A percentile compares a stretch with the other conserved stretches of the same genome.
These are phyloP conservation scores for Rostratula benghalensis DNA, from an alignment of 2,113 vertebrate species.

Conservation along the genomic window DNA sequence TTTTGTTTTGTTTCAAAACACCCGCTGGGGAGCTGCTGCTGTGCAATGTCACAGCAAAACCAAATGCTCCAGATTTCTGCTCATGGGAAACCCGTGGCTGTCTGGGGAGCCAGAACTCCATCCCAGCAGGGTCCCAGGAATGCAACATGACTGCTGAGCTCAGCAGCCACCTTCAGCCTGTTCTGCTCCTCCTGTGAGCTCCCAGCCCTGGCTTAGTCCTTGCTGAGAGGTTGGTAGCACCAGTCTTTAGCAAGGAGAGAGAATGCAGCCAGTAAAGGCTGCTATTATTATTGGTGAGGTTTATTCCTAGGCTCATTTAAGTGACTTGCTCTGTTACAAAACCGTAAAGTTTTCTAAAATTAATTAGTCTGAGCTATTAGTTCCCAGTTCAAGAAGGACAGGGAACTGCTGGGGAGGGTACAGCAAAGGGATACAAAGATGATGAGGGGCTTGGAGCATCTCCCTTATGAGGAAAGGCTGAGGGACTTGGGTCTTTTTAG, in stretches of 20 bases:
- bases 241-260: background rate
- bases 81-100: fast-evolving
- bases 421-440: too few relatives aligned
- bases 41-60: background rate
- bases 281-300: background rate
- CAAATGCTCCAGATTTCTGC: background rate
- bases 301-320: slow-evolving; percentile 35
- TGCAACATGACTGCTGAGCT: background rate
- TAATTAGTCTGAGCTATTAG: background rate
- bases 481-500: too few relatives aligned
- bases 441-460: too few relatives aligned
- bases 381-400: too few relatives aligned
- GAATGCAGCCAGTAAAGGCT: background rate
- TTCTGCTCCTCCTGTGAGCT: background rate
- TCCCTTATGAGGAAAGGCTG: too few relatives aligned
- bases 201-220: fast-evolving
- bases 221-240: background rate
- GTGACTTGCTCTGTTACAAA: background rate
- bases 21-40: fast-evolving
- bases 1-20: background rate
- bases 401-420: too few relatives aligned
- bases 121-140: background rate
- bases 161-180: background rate
- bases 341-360: slow-evolving; percentile 6
- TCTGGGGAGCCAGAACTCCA: fast-evolving